Percentiles rank a stretch among this genome's conserved stretches.
These are phyloP conservation scores for Aquatica leii DNA, from an alignment of 2,888 invertebrate species.

Conservation along the genomic window DNA sequence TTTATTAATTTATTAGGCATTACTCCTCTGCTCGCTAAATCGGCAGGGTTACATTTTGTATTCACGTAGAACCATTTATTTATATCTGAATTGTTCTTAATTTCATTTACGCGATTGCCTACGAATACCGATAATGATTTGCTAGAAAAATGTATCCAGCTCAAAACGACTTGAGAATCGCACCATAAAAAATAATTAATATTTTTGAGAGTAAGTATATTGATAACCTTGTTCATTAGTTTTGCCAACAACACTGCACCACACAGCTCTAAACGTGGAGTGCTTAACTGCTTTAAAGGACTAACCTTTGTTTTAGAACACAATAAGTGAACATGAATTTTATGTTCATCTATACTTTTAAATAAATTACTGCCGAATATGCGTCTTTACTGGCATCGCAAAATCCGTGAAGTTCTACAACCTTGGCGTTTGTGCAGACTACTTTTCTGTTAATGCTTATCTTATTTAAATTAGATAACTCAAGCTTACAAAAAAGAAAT, in stretches of 20 bases:
- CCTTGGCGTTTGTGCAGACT: not conserved
- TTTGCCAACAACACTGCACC: constrained; percentile 36
- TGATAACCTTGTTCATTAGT: constrained; percentile 20
- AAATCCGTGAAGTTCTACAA: constrained; percentile 41
- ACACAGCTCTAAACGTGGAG: constrained; percentile 41
- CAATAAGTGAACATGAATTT: constrained; percentile 25
- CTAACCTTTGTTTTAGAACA: constrained; percentile 44
- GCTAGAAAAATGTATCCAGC: constrained; percentile 39
- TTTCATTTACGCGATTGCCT: constrained; percentile 32
- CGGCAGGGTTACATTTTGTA: constrained; percentile 37
- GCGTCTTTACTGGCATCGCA: constrained; percentile 39
- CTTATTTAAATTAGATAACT: not conserved
- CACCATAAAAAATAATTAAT: too few species aligned
- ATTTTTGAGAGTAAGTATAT: constrained; percentile 17
- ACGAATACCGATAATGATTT: constrained; percentile 38
- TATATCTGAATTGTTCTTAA: constrained; percentile 18
- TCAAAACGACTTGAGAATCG: constrained; percentile 36
- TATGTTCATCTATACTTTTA: constrained; percentile 25
- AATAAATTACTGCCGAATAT: constrained; percentile 44
- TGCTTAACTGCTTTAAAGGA: constrained; percentile 32
- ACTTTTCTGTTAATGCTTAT: not conserved
- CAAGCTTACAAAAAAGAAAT: not conserved
- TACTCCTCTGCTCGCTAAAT: constrained; percentile 25
- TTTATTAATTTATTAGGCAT: not conserved
- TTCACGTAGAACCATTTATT: constrained; percentile 33